Conservation (phyloP, 2,888 invertebrate genomes). For the Salticus scenicus region DNA sequence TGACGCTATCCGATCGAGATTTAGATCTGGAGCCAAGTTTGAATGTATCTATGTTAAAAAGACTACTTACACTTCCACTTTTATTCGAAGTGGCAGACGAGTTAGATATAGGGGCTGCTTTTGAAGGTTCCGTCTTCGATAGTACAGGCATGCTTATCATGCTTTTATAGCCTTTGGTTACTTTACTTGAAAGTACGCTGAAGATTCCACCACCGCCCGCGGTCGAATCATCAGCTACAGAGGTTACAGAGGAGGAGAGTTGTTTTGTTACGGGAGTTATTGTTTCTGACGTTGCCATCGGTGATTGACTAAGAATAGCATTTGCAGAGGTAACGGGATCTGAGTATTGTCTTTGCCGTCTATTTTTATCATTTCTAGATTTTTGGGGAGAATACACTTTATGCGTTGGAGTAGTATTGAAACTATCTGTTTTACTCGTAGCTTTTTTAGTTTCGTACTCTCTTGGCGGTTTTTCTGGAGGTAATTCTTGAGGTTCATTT, state of each 20-base stretch:
- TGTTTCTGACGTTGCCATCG: slow-evolving; percentile 12
- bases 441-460: slow-evolving; percentile 43
- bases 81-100: slow-evolving; percentile 19
- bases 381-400: slow-evolving; percentile 55
- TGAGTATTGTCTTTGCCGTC: slow-evolving; percentile 57
- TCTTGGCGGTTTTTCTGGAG: slow-evolving; percentile 47
- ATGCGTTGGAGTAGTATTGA: slow-evolving; percentile 37
- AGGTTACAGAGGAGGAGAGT: slow-evolving; percentile 48
- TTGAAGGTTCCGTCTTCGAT: slow-evolving; percentile 63
- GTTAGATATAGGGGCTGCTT: slow-evolving; percentile 1
- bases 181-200: slow-evolving; percentile 70
- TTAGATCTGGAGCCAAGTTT: slow-evolving; percentile 55
- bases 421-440: slow-evolving; percentile 30
- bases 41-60: slow-evolving; percentile 64
- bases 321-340: slow-evolving; percentile 52
- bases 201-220: slow-evolving; percentile 48
- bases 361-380: slow-evolving; percentile 18
- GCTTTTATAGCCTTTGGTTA: slow-evolving; percentile 69
- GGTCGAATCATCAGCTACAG: slow-evolving; percentile 47
- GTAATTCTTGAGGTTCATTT: background rate
- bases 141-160: slow-evolving; percentile 71
- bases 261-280: slow-evolving; percentile 44
- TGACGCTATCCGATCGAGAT: slow-evolving; percentile 63
- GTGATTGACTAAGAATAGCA: slow-evolving; percentile 39
- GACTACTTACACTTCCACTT: slow-evolving; percentile 59